Evolutionary conservation across 2,113 vertebrate genomes (phyloP), one percentile per base, ranked within the genome.

Genomic region (Upupa epops): DNA sequence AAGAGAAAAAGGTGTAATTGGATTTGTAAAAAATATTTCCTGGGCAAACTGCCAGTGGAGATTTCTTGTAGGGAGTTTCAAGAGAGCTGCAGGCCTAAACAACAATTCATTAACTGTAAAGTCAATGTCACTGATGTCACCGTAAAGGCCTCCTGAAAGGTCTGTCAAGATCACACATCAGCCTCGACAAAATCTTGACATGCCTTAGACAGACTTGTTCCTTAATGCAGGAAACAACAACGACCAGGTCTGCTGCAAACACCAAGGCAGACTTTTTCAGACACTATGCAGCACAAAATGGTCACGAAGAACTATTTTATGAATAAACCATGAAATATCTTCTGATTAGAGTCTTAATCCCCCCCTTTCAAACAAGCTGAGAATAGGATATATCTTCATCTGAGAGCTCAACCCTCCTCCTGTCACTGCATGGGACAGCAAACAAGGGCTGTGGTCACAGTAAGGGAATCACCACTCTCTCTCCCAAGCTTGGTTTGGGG

Each of bases 251-350:
- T 89, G 24, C 17, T 54, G 81, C 28, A 83, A 65, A 92, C 80
- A 49, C 0, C 2, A 88, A 81, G 42, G 55, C 26, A 94, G 48
- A 92, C 87, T 83, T 83, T 69, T 80, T 87, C 59, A 91, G 64
- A 59, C 92, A 75, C n/a, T 49, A 64, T 21, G 40, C 28, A 87
- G 68, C 32, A 86, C 13, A 34, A 64, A 91, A 94, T 94, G 55
- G 49, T 79, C 58, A 95, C 87, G 63, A 55, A 76, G 65, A 83
- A 70, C 4, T 14, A 54, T 58, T 84, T 88, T 54, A 81, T 78
- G 4, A 89, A 94, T 87, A 86, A 88, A 81, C 61, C 15, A 90
- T 55, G 17, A 80, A 92, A 59, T n/a, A 74, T 24, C 69, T 92
- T 92, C 63, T 66, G 34, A 59, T 54, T 20, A 73, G 58, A 93